Base-by-base conservation (phyloP, 2,797 vertebrate genomes). In the Alauda arvensis region DNA sequence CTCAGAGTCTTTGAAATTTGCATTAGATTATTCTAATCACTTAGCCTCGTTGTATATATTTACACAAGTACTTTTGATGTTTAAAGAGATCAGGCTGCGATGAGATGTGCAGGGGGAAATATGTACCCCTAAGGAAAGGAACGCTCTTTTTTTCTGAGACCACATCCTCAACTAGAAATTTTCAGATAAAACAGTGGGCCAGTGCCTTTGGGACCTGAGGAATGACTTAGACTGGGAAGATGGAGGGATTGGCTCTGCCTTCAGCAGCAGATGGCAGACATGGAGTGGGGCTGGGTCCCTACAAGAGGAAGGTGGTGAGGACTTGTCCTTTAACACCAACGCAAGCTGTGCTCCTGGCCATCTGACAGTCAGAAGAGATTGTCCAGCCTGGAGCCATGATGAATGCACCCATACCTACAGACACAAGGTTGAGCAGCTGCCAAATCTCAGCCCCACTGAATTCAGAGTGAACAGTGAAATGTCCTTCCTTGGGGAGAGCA, bases 1-100 rank as follows among this genome's bases (percentile, higher is more conserved):
- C 82, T 91, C 59, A 34, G 52, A 84, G 45, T 85, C 89, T 93
- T 93, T 72, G 92, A 95, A 95, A 85, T 81, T 87, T 92, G 88
- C 79, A 92, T 94, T 74, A 89, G 81, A 92, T 95, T 94, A 94
- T 89, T 90, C 55, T 93, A 95, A 93, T 93, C 56, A 74, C 48
- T 92, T 92, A 93, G 66, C 72, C 91, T 95, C 71, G 10, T 92
- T 95, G 93, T 79, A 94, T 85, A 91, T 85, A 81, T 93, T 75
- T 92, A 72, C 43, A 60, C 61, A 82, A 88, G 49, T 62, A 46
- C 90, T 55, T 95, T 95, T 91, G 80, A 92, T 91, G 91, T 89
- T 95, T 76, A 84, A 85, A 88, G 62, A 75, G 80, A 77, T 29
- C 45, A 65, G 70, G n/a, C 76, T 83, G 69, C 4, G 49, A 86